Base-by-base conservation (phyloP, 2,797 vertebrate species). In the Clarias laeviceps region DNA sequence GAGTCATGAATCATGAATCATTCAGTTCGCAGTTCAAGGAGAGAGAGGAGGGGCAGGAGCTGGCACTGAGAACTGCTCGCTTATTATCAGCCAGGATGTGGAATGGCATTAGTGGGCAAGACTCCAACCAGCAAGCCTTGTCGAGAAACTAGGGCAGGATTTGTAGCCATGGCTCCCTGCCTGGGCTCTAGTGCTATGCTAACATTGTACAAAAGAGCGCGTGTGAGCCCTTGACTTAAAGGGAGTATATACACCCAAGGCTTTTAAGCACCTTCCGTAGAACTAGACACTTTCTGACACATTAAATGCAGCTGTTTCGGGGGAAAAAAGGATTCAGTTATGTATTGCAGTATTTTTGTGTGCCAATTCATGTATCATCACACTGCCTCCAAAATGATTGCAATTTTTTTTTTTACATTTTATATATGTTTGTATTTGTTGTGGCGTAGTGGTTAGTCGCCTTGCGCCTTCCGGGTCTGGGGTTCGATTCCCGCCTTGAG, bases 11-110 rank as follows among this genome's bases (percentile, higher is more conserved):
- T 88, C 68, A 72, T 73, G 82, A 74, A 83, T 80, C 40, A 74
- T 85, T 85, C 74, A 85, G 85, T 69, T 65, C 66, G 32, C 70
- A 70, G 62, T 66, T 24, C n/a, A n/a, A 74, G 72, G 72, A 65
- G 68, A 86, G 65, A 32, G 61, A 72, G 82, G 78, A 73, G 64
- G 82, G 70, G 87, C 69, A 59, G 74, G 85, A 79, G 79, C 72
- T 72, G 73, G 65, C 73, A 65, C 69, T 65, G 85, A 79, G 80
- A 84, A 40, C 79, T 22, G 61, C 84, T 82, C 56, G 64, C 76
- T 86, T 62, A 66, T 87, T 89, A 89, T 89, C 85, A 85, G 84
- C 87, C 82, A 27, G 72, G 83, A 88, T 85, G 57, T 86, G 80
- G 79, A 81, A 82, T 89, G 85, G 72, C 65, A 83, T 82, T 85